Percentiles rank a stretch among this genome's conserved stretches.
phyloP scores from a whole-genome alignment of 2,113 vertebrate genomes.

The Thinocorus orbignyianus region DNA sequence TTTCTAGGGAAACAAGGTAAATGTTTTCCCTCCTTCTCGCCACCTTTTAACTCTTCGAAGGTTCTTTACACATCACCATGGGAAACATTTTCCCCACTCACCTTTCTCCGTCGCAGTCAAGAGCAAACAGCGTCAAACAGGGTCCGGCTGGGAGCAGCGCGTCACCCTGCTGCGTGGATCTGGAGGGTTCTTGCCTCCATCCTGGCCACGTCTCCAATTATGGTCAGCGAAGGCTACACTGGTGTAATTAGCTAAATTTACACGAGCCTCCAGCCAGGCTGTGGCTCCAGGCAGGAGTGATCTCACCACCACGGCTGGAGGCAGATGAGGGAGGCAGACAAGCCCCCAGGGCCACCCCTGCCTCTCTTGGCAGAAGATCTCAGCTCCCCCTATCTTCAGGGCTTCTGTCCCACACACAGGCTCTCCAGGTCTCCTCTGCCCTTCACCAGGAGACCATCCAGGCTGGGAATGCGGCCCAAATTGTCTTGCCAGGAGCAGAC shows the following conservation, averaged over 20 bases:
- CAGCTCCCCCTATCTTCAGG: rapidly evolving
- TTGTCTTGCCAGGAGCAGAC: rapidly evolving
- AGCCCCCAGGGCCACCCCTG: rapidly evolving
- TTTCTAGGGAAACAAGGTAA: conserved; percentile 65
- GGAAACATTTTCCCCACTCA: background rate
- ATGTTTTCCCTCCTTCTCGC: conserved; percentile 31
- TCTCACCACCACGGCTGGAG: background rate
- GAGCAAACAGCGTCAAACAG: rapidly evolving
- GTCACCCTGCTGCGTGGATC: rapidly evolving
- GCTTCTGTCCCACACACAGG: rapidly evolving
- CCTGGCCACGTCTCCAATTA: rapidly evolving
- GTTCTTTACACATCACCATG: background rate
- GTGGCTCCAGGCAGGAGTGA: rapidly evolving
- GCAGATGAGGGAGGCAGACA: too few relatives aligned
- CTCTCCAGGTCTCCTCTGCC: rapidly evolving
- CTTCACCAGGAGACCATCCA: rapidly evolving
- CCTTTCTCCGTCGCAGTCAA: background rate
- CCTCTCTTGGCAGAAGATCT: background rate
- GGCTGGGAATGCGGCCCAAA: rapidly evolving
- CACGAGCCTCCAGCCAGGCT: background rate
- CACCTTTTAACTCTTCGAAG: background rate
- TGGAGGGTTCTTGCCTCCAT: background rate
- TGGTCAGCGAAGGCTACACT: background rate
- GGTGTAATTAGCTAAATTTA: background rate
- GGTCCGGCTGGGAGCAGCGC: rapidly evolving